phyloP scores from a whole-genome alignment of 2,797 vertebrate species.

The Enteromius afrohamiltoni region DNA sequence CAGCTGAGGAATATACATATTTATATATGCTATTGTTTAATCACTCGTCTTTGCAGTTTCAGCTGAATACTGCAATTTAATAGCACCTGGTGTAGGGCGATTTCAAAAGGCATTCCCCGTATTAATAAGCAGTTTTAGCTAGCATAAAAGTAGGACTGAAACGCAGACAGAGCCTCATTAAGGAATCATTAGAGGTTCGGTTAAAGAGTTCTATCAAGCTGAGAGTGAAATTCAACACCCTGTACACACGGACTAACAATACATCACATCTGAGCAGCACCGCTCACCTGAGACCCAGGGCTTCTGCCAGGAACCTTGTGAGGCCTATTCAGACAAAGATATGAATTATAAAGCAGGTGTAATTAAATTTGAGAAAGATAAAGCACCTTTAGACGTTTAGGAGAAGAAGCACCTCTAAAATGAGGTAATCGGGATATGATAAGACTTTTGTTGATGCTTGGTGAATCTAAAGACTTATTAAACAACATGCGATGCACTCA shows the following conservation, averaged over 20 bases:
- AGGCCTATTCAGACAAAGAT: slow-evolving; percentile 45
- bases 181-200: slow-evolving; percentile 47
- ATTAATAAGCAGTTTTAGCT: slow-evolving; percentile 52
- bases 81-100: slow-evolving; percentile 41
- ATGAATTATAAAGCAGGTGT: slow-evolving; percentile 58
- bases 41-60: slow-evolving; percentile 51
- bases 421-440: not conserved
- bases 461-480: not conserved
- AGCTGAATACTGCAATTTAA: slow-evolving; percentile 49
- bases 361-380: slow-evolving; percentile 49
- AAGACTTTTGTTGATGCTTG: not conserved
- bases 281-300: slow-evolving; percentile 37
- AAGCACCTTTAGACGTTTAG: slow-evolving; percentile 36
- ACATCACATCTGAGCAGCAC: slow-evolving; percentile 28
- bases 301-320: slow-evolving; percentile 6
- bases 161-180: slow-evolving; percentile 49
- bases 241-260: slow-evolving; percentile 45
- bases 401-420: not conserved
- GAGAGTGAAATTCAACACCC: slow-evolving; percentile 33
- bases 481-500: not conserved
- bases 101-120: slow-evolving; percentile 41
- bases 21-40: slow-evolving; percentile 50
- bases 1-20: slow-evolving; percentile 41
- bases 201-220: slow-evolving; percentile 42
- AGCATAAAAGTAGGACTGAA: slow-evolving; percentile 9